Conservation (phyloP, 2,888 invertebrate species). For the Tachina fera region DNA sequence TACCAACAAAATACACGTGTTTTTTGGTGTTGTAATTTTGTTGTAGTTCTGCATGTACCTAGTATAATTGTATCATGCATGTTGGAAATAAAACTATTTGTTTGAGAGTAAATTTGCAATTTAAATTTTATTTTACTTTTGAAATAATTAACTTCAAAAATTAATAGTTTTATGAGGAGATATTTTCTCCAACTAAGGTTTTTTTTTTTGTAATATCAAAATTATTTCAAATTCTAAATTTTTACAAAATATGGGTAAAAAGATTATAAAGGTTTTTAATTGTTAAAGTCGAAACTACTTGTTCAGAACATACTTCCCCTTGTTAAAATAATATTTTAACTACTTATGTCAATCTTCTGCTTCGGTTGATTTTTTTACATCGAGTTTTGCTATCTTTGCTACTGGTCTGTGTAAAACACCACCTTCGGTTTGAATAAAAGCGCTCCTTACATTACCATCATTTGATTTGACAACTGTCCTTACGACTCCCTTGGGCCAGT, state of each 20-base stretch:
- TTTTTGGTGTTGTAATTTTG: too few relatives aligned
- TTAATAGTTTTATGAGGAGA: background rate
- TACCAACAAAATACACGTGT: too few relatives aligned
- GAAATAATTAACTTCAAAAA: background rate
- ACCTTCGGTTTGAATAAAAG: background rate
- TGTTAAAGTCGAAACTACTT: too few relatives aligned
- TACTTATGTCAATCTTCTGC: too few relatives aligned
- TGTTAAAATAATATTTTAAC: too few relatives aligned
- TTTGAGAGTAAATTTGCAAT: background rate
- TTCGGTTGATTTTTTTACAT: background rate
- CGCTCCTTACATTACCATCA: slow-evolving; percentile 14
- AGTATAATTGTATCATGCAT: too few relatives aligned
- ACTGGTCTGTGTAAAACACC: slow-evolving; percentile 6
- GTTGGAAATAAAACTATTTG: slow-evolving; percentile 16
- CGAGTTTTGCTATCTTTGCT: background rate
- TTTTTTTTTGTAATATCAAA: background rate
- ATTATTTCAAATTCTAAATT: too few relatives aligned
- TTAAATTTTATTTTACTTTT: background rate
- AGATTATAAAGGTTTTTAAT: too few relatives aligned
- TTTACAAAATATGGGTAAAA: too few relatives aligned
- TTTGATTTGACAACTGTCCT: background rate
- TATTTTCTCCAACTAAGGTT: background rate
- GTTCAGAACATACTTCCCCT: too few relatives aligned
- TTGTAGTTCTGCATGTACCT: too few relatives aligned
- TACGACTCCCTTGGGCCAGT: background rate